These are phyloP conservation scores for Adela reaumurella DNA, from an alignment of 2,888 invertebrate genomes.

Conservation along the genomic window DNA sequence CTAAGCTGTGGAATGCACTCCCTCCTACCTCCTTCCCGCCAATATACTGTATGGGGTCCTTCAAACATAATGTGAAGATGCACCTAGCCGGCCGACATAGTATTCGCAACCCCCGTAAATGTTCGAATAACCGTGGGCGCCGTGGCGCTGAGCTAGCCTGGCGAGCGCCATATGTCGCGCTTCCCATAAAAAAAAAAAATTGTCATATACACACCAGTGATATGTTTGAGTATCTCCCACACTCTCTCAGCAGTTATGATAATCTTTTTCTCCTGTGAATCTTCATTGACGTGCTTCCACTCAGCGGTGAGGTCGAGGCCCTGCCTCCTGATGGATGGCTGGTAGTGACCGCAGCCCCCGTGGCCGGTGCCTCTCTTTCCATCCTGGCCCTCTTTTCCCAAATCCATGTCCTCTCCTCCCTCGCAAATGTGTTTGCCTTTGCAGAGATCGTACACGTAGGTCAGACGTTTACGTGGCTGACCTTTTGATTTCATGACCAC, in stretches of 20 bases:
- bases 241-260: conserved; percentile 91
- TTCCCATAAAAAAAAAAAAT: no score
- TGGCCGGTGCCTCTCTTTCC: conserved; percentile 63
- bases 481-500: conserved; percentile 95
- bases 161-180: no score
- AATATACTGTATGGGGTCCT: no score
- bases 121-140: no score
- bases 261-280: conserved; percentile 96
- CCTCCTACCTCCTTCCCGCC: no score
- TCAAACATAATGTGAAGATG: no score
- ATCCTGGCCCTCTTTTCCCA: conserved; percentile 73
- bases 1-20: no score
- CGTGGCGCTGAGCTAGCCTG: no score
- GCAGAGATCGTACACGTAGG: conserved; percentile 95
- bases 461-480: conserved; percentile 89
- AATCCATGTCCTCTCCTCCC: conserved; percentile 97
- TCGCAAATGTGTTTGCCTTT: conserved; percentile 98
- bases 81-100: no score
- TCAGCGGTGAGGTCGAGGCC: conserved; percentile 95
- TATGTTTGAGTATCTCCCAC: conserved; percentile 94
- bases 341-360: conserved; percentile 97
- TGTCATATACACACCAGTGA: conserved; percentile 56
- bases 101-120: background rate
- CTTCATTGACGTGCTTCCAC: conserved; percentile 99
- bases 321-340: conserved; percentile 85